A percentile compares a stretch with the other conserved stretches of the same genome.
Evolutionary conservation across 2,888 invertebrate genomes (phyloP).

Genomic region (Synergus gifuensis): DNA sequence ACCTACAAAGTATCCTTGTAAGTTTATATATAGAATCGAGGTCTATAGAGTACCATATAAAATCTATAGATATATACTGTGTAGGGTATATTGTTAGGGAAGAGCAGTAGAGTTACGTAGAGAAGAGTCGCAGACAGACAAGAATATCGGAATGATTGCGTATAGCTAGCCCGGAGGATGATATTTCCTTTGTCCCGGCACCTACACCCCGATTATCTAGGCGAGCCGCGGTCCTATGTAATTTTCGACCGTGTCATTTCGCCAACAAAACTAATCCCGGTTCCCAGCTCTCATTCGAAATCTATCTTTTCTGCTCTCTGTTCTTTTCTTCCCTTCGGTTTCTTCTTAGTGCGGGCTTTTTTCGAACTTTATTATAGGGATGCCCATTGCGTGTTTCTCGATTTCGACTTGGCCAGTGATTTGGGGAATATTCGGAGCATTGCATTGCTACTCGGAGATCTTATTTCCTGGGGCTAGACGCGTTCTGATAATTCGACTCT

Average conservation of each 20-base stretch:
- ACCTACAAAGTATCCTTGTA: conserved; percentile 12
- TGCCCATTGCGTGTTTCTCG: conserved; percentile 54
- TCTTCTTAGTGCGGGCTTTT: conserved; percentile 41
- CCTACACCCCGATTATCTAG: conserved; percentile 48
- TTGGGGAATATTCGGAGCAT: conserved; percentile 75
- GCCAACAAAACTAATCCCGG: conserved; percentile 51
- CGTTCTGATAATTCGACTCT: conserved; percentile 43
- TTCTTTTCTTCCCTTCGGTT: conserved; percentile 7
- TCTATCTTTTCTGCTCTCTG: conserved; percentile 18
- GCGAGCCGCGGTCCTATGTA: conserved; percentile 61
- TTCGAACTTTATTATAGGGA: conserved; percentile 53
- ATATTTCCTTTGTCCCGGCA: conserved; percentile 42
- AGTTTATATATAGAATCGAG: conserved; percentile 16
- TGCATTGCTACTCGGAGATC: conserved; percentile 58
- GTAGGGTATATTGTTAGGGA: background rate
- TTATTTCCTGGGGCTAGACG: conserved; percentile 48
- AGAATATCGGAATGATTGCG: conserved; percentile 46
- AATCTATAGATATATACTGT: background rate
- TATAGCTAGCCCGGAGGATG: conserved; percentile 44
- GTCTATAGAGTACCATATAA: background rate
- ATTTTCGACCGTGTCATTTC: conserved; percentile 74
- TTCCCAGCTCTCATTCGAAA: conserved; percentile 12
- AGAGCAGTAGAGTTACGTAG: background rate
- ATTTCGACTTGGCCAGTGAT: conserved; percentile 65
- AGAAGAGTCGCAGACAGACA: background rate